Evolutionary conservation across 2,888 invertebrate species (phyloP).

Genomic region (Onthophagus sagittarius): DNA sequence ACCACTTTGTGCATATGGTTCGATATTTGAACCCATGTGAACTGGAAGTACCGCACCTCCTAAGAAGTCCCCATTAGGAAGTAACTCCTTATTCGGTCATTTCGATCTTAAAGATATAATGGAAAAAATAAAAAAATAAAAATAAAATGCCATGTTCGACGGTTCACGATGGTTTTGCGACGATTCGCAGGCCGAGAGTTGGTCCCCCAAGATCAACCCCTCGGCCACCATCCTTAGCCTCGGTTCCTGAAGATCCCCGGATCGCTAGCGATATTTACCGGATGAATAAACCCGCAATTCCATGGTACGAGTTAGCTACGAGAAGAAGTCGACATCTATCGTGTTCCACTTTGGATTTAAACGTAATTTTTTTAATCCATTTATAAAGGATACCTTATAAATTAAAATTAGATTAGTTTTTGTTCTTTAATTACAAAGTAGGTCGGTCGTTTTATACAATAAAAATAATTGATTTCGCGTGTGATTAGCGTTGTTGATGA

Average conservation of each 20-base stretch:
- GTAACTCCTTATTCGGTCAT: neutral
- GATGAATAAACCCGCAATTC: constrained; percentile 65
- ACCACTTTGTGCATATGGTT: neutral
- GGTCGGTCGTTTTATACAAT: no score
- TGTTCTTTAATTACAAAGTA: no score
- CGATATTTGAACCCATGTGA: neutral
- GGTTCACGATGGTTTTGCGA: constrained; percentile 83
- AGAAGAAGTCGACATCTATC: constrained; percentile 73
- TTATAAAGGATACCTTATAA: neutral
- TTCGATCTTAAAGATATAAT: no score
- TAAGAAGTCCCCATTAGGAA: neutral
- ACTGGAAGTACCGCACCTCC: neutral
- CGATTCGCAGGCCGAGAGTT: constrained; percentile 63
- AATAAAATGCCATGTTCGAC: constrained; percentile 46
- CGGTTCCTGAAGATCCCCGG: constrained; percentile 58
- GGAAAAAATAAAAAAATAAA: neutral
- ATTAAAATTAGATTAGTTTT: neutral
- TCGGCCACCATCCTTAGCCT: constrained; percentile 45
- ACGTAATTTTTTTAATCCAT: constrained; percentile 37
- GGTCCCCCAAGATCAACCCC: constrained; percentile 44
- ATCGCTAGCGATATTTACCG: constrained; percentile 65
- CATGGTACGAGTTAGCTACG: constrained; percentile 86
- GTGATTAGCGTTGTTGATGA: neutral
- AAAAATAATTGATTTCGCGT: neutral
- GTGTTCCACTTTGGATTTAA: constrained; percentile 75